Evolutionary conservation across 2,888 invertebrate genomes (phyloP).

Genomic region (Lasioglossum oenotherae): DNA sequence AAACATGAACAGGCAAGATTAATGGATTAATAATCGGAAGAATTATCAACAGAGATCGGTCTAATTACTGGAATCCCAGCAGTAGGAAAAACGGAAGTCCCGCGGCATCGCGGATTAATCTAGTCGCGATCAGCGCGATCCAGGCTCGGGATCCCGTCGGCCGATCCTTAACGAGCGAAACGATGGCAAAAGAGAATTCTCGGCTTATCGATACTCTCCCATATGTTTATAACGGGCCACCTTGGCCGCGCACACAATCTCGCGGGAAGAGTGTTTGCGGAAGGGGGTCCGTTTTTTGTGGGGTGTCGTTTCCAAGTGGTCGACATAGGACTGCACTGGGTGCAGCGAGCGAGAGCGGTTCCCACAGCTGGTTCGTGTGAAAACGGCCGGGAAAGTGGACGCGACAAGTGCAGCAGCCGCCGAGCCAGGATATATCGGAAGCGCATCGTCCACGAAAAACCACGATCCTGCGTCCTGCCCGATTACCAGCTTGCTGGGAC

Average conservation of each 20-base stretch:
- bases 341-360: slow-evolving; percentile 76
- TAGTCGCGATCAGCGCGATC: slow-evolving; percentile 3
- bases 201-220: slow-evolving; percentile 54
- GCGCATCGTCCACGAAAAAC: slow-evolving; percentile 56
- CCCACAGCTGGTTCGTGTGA: slow-evolving; percentile 81
- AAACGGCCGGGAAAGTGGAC: slow-evolving; percentile 78
- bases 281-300: slow-evolving; percentile 72
- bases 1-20: not conserved
- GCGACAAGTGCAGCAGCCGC: slow-evolving; percentile 75
- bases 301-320: slow-evolving; percentile 69
- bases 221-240: slow-evolving; percentile 56
- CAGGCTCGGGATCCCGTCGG: slow-evolving; percentile 5
- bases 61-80: not conserved
- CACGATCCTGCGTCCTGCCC: slow-evolving; percentile 37
- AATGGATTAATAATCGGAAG: not conserved
- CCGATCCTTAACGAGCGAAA: slow-evolving; percentile 29
- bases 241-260: slow-evolving; percentile 23
- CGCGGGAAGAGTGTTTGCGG: slow-evolving; percentile 72
- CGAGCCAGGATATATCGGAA: slow-evolving; percentile 66
- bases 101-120: not conserved
- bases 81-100: not conserved
- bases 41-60: not conserved
- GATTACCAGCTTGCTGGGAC: not conserved
- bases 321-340: slow-evolving; percentile 69
- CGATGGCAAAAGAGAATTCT: slow-evolving; percentile 25